Base-by-base conservation (phyloP, 2,888 invertebrate genomes). In the Scaptomyza reducta region DNA sequence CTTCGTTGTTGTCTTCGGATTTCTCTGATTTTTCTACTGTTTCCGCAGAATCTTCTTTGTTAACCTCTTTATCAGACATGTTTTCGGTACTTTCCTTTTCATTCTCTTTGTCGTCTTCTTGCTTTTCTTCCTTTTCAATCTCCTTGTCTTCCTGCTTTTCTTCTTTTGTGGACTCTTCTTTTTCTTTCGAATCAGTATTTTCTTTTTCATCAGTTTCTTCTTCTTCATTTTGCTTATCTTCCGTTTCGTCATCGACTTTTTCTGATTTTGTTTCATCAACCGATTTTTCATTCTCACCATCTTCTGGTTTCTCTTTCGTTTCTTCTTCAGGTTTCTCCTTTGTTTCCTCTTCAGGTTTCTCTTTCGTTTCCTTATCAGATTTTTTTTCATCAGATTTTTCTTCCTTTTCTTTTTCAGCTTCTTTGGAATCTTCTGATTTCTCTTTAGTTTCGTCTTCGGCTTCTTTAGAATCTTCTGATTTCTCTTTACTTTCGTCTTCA, bases 211-310 rank as follows among this genome's bases (percentile, higher is more conserved):
- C 18, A 7, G 16, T 22, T 18, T 46, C 40, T 16, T 49, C 35
- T 3, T 54, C 6, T 27, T 35, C 31, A n/a, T 58, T 51, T 14
- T 50, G 44, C 1, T 46, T 33, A n/a, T 31, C 49, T 4, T 47
- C 47, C 4, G 49, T 10, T 38, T 57, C 31, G 29, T 47, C n/a
- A 9, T 10, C 27, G 40, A 29, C 53, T 6, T 41, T 9, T 27
- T 60, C 42, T 7, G 46, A 4, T 10, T 64, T 47, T 22, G 38
- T 11, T 5, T 44, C 46, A 25, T 59, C 49, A 47, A 58, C 67
- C 13, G 45, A 61, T 38, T 64, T 50, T 25, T 59, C 69, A 13
- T 64, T 50, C 22, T 59, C 69, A 13, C 47, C 59, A 3, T 62
- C 64, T 27, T 53, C 67, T 13, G 27, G 3, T 29, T 71, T 60